phyloP scores from a whole-genome alignment of 2,797 vertebrate species.

The Denticeps clupeoides region DNA sequence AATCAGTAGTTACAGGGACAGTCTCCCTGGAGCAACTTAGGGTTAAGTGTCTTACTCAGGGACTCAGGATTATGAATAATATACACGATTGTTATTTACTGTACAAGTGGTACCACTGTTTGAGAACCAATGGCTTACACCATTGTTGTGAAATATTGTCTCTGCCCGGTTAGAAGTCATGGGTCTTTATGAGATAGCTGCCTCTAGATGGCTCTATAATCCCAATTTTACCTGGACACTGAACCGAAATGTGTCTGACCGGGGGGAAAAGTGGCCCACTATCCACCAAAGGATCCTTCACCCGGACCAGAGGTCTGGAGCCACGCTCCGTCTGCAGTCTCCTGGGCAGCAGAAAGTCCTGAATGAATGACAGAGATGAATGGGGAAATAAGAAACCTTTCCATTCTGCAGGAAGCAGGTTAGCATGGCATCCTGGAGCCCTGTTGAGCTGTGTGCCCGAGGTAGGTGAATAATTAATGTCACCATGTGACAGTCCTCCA shows the following conservation, averaged over 20 bases:
- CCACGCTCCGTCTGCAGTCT: constrained; percentile 35
- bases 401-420: too few species aligned
- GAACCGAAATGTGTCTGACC: constrained; percentile 44
- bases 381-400: constrained; percentile 10
- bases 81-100: too few species aligned
- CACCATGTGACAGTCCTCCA: too few species aligned
- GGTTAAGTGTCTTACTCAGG: too few species aligned
- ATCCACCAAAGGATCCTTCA: constrained; percentile 15
- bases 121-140: too few species aligned
- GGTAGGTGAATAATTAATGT: constrained; percentile 14
- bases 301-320: constrained; percentile 7
- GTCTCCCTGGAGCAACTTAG: too few species aligned
- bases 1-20: too few species aligned
- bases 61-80: too few species aligned
- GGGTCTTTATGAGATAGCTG: background rate
- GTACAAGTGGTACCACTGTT: too few species aligned
- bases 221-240: constrained; percentile 29
- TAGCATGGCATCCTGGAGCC: constrained; percentile 3
- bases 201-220: background rate
- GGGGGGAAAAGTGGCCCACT: constrained; percentile 43
- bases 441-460: background rate
- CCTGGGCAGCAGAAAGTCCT: constrained; percentile 61
- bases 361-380: constrained; percentile 6
- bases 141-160: too few species aligned
- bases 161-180: background rate